Conservation (phyloP, 2,797 vertebrate genomes). For the Pseudochirops cupreus region DNA sequence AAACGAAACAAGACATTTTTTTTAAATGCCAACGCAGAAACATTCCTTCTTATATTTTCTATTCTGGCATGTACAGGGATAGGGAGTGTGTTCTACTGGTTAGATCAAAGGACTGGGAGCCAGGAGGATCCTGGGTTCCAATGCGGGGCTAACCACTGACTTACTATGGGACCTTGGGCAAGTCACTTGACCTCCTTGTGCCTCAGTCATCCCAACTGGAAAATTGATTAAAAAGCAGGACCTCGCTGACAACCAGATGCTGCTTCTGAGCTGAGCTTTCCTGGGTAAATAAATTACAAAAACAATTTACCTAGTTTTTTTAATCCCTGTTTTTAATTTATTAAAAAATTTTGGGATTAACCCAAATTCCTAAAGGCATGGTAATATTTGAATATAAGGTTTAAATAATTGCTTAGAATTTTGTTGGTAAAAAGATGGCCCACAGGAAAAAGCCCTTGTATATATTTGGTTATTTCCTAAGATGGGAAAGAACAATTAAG, state of each 20-base stretch:
- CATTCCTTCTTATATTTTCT: constrained; percentile 52
- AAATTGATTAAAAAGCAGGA: constrained; percentile 78
- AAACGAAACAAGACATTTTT: constrained; percentile 55
- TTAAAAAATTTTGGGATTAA: constrained; percentile 63
- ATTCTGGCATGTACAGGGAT: constrained; percentile 54
- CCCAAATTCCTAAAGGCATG: constrained; percentile 61
- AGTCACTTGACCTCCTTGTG: constrained; percentile 80
- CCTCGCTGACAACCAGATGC: constrained; percentile 81
- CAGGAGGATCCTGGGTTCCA: constrained; percentile 76
- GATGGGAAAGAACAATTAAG: constrained; percentile 43
- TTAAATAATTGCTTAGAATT: constrained; percentile 38
- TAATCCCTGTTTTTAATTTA: constrained; percentile 65
- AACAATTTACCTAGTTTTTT: constrained; percentile 57
- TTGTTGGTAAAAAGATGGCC: constrained; percentile 44
- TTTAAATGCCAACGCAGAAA: constrained; percentile 66
- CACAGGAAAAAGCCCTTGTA: constrained; percentile 36
- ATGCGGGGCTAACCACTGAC: constrained; percentile 63
- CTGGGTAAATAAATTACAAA: constrained; percentile 69
- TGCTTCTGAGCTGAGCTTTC: constrained; percentile 79
- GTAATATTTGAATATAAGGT: constrained; percentile 28
- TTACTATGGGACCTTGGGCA: constrained; percentile 80
- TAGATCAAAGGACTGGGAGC: constrained; percentile 77
- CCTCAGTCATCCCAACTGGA: constrained; percentile 78
- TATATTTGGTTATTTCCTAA: constrained; percentile 27
- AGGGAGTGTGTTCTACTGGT: constrained; percentile 71